Evolutionary conservation across 2,113 vertebrate genomes (phyloP).

Genomic region (Pteruthius melanotis): DNA sequence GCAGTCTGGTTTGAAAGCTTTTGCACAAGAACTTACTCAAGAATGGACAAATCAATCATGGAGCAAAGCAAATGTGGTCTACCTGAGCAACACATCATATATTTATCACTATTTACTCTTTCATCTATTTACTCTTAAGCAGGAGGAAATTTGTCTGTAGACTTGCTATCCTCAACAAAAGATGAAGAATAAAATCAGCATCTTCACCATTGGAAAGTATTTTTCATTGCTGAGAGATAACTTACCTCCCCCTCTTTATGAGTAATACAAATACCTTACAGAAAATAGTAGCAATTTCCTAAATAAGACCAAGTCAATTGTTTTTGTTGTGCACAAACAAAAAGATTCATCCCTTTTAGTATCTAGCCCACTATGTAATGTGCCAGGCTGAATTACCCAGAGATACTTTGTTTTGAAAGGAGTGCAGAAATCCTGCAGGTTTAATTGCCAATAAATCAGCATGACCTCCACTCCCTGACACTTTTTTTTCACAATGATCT

Average conservation of each 20-base stretch:
- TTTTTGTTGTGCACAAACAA: conserved; percentile 62
- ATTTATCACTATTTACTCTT: background rate
- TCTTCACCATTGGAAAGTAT: conserved; percentile 6
- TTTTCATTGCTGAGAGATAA: conserved; percentile 31
- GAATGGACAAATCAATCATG: background rate
- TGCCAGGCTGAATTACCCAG: conserved; percentile 63
- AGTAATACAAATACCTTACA: conserved; percentile 18
- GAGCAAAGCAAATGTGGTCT: background rate
- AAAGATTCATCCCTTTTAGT: conserved; percentile 53
- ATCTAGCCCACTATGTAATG: conserved; percentile 53
- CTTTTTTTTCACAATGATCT: conserved; percentile 81
- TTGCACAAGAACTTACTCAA: background rate
- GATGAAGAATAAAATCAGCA: background rate
- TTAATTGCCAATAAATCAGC: conserved; percentile 99
- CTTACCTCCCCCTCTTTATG: background rate
- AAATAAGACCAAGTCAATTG: conserved; percentile 65
- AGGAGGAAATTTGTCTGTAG: background rate
- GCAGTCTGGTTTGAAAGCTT: background rate
- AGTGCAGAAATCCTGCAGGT: conserved; percentile 86
- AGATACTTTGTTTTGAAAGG: conserved; percentile 76
- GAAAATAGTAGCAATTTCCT: conserved; percentile 65
- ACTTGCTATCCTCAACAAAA: background rate
- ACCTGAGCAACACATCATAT: background rate
- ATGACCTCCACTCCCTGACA: conserved; percentile 82
- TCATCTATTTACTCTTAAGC: background rate